phyloP scores from a whole-genome alignment of 1,140 invertebrate species.

The Camponotus floridanus region DNA sequence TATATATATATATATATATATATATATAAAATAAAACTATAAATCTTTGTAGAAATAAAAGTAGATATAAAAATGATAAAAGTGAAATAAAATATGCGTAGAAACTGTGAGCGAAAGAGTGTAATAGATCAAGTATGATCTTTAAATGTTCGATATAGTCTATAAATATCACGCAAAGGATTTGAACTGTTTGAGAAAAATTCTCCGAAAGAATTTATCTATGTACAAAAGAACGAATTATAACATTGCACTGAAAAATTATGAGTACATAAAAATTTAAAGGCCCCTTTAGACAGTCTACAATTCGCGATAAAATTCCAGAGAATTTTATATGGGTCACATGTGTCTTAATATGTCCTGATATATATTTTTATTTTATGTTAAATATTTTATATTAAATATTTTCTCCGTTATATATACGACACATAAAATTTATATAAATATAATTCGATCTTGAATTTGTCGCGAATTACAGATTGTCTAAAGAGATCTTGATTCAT shows the following conservation, averaged over 20 bases:
- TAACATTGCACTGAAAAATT: constrained; percentile 79
- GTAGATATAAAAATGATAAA: background rate
- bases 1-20: constrained; percentile 10
- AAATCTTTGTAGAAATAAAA: background rate
- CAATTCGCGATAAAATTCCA: too few relatives aligned
- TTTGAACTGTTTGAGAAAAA: constrained; percentile 4
- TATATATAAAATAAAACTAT: background rate
- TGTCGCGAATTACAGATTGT: too few relatives aligned
- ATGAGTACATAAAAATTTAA: constrained; percentile 64
- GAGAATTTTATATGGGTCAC: too few relatives aligned
- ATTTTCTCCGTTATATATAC: too few relatives aligned
- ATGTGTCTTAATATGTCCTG: too few relatives aligned
- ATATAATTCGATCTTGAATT: too few relatives aligned
- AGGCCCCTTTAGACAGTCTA: too few relatives aligned
- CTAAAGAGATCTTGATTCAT: constrained; percentile 14
- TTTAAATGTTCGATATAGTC: background rate
- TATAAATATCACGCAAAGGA: constrained; percentile 13
- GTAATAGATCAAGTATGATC: background rate
- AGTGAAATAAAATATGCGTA: constrained; percentile 6
- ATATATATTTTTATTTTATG: too few relatives aligned
- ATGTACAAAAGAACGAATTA: constrained; percentile 73
- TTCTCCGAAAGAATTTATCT: constrained; percentile 58
- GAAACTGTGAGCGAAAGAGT: background rate
- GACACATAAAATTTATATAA: too few relatives aligned
- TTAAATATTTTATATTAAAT: too few relatives aligned